These are phyloP conservation scores for Nebria brevicollis DNA, from an alignment of 2,888 invertebrate species.

Conservation along the genomic window DNA sequence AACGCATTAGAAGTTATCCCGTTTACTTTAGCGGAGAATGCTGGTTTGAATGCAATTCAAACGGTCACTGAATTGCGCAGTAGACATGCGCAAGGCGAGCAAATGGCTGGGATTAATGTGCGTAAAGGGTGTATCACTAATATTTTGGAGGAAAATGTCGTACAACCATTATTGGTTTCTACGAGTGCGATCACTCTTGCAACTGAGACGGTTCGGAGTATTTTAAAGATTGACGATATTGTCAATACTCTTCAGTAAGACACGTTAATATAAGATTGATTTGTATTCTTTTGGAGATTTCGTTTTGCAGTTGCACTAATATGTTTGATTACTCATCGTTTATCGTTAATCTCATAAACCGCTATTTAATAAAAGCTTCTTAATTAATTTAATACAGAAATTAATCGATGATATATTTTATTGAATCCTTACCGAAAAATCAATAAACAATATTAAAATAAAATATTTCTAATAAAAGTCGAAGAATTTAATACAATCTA, in stretches of 20 bases:
- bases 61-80: slow-evolving; percentile 97
- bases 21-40: slow-evolving; percentile 90
- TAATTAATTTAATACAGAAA: slow-evolving; percentile 27
- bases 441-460: not conserved
- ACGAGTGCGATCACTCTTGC: slow-evolving; percentile 92
- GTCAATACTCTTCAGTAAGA: slow-evolving; percentile 68
- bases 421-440: slow-evolving; percentile 3
- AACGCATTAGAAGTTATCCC: slow-evolving; percentile 96
- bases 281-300: slow-evolving; percentile 3
- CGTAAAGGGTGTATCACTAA: slow-evolving; percentile 96
- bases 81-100: slow-evolving; percentile 88
- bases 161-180: slow-evolving; percentile 96
- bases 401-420: not conserved
- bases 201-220: slow-evolving; percentile 96
- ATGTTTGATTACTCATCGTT: slow-evolving; percentile 7
- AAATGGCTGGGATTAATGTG: slow-evolving; percentile 94
- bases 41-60: slow-evolving; percentile 65
- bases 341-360: slow-evolving; percentile 38
- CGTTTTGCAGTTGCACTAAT: slow-evolving; percentile 20
- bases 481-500: too few species aligned
- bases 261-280: slow-evolving; percentile 42
- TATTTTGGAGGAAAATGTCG: slow-evolving; percentile 95
- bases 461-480: slow-evolving; percentile 10
- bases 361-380: slow-evolving; percentile 44
- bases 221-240: slow-evolving; percentile 99